These are phyloP conservation scores for Planiliza haematocheilus DNA, from an alignment of 2,113 vertebrate genomes.

Conservation along the genomic window DNA sequence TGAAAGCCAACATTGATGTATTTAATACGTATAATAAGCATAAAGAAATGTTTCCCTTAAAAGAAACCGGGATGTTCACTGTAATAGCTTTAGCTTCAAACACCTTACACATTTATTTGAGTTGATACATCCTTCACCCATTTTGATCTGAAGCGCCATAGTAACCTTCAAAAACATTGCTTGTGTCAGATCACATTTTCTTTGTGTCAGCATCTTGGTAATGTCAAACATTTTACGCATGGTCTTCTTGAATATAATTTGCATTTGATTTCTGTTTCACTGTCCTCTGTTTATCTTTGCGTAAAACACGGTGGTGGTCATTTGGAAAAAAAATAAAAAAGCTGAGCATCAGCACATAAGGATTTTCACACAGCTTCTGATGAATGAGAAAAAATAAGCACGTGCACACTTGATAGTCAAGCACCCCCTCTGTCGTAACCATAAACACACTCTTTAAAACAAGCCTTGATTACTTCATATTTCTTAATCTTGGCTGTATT, in stretches of 20 bases:
- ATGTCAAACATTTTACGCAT: constrained; percentile 20
- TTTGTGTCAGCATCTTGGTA: constrained; percentile 32
- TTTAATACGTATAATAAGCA: background rate
- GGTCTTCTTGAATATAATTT: constrained; percentile 32
- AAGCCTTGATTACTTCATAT: constrained; percentile 42
- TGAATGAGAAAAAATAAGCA: constrained; percentile 24
- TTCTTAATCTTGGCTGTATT: constrained; percentile 60
- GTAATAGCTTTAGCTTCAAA: background rate
- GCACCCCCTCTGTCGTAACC: constrained; percentile 34
- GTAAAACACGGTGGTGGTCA: background rate
- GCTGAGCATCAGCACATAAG: constrained; percentile 5
- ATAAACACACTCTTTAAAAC: constrained; percentile 12
- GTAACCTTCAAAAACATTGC: constrained; percentile 23
- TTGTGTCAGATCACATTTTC: constrained; percentile 10
- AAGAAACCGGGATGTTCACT: background rate
- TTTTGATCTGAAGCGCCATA: background rate
- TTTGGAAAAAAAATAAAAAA: background rate
- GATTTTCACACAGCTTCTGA: background rate
- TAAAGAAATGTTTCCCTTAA: background rate
- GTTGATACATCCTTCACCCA: too few relatives aligned
- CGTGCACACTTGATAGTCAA: background rate
- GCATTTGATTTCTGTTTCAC: constrained; percentile 23
- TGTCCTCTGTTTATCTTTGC: background rate
- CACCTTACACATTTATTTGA: too few relatives aligned
- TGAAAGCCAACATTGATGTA: background rate